phyloP scores from a whole-genome alignment of 2,797 vertebrate species.

The Myripristis jacobus region DNA sequence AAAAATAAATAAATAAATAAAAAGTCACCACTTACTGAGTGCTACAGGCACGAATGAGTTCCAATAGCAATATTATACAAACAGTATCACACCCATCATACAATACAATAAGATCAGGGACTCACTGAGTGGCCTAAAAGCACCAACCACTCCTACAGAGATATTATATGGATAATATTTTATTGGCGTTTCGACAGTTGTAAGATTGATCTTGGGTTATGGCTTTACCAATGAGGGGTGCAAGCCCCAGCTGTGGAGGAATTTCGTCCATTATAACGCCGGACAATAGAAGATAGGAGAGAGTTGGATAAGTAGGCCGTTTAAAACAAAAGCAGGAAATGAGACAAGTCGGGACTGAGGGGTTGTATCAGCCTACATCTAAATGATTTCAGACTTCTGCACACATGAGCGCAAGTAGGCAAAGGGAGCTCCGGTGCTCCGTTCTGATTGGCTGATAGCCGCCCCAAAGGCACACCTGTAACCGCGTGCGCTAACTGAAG shows the following conservation, averaged over 20 bases:
- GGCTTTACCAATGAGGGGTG: too few species aligned
- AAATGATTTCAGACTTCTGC: conserved; percentile 11
- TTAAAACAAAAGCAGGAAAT: conserved; percentile 69
- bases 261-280: conserved; percentile 22
- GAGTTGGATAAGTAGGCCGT: conserved; percentile 54
- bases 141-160: too few species aligned
- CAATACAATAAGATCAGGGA: too few species aligned
- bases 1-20: too few species aligned
- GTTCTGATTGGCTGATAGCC: conserved; percentile 46
- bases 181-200: too few species aligned
- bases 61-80: too few species aligned
- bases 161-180: too few species aligned
- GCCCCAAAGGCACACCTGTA: conserved; percentile 28
- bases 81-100: too few species aligned
- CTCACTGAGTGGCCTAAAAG: too few species aligned
- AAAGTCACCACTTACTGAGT: too few species aligned
- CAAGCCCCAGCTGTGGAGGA: background rate
- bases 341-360: background rate
- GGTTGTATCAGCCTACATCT: conserved; percentile 35
- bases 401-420: background rate
- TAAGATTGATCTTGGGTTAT: too few species aligned
- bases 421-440: background rate
- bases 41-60: too few species aligned
- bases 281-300: conserved; percentile 52
- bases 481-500: background rate